Conservation (phyloP, 2,888 invertebrate species). For the Polylopha cassiicola region DNA sequence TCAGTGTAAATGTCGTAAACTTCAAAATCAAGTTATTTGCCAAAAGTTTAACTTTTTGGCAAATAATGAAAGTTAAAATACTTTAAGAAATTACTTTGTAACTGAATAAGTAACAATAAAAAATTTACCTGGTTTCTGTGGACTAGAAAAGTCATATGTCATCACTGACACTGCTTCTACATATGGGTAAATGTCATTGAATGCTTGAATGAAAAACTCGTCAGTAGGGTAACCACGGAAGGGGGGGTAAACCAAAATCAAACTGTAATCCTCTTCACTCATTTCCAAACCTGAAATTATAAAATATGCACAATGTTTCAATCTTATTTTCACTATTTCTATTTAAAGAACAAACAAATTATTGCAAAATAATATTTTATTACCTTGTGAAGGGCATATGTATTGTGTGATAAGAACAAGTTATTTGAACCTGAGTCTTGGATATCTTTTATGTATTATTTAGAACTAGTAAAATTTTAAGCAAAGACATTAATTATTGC, state of each 20-base stretch:
- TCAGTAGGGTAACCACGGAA: constrained; percentile 80
- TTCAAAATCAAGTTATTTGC: too few species aligned
- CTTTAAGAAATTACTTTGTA: not conserved
- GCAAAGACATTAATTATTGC: too few species aligned
- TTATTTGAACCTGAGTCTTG: too few species aligned
- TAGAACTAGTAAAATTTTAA: too few species aligned
- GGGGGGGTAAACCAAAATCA: constrained; percentile 90
- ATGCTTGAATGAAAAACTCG: constrained; percentile 85
- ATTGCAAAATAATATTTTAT: too few species aligned
- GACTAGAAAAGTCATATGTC: constrained; percentile 95
- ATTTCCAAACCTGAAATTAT: constrained; percentile 72
- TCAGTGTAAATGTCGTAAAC: too few species aligned
- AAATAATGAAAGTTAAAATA: not conserved
- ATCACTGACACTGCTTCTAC: constrained; percentile 95
- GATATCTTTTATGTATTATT: too few species aligned
- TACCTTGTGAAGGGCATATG: too few species aligned
- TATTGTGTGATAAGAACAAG: too few species aligned
- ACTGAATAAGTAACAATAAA: not conserved
- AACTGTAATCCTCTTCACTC: constrained; percentile 74
- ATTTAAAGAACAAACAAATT: not conserved
- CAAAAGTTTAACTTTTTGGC: not conserved
- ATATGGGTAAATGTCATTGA: constrained; percentile 84
- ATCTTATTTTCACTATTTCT: not conserved
- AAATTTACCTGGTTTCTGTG: constrained; percentile 83
- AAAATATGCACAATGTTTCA: not conserved